Percentiles rank a stretch among this genome's conserved stretches.
phyloP scores from a whole-genome alignment of 2,888 invertebrate species.

The Drosophila gaucha region DNA sequence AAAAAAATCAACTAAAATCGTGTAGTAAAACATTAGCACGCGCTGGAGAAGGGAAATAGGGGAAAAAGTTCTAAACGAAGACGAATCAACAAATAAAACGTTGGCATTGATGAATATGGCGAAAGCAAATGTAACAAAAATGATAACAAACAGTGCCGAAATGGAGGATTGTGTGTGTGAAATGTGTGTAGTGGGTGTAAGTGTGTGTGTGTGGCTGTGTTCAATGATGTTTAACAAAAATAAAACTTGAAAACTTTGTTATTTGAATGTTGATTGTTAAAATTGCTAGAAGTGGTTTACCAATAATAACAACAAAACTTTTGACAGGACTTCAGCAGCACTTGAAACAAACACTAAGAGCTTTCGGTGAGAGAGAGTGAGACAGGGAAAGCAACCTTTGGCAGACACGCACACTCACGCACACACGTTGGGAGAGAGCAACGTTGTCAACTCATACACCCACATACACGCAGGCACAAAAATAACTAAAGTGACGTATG shows the following conservation, averaged over 20 bases:
- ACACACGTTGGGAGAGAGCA: constrained; percentile 24
- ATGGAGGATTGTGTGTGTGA: constrained; percentile 14
- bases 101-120: constrained; percentile 38
- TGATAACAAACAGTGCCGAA: constrained; percentile 47
- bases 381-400: constrained; percentile 47
- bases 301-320: constrained; percentile 54
- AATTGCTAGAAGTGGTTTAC: constrained; percentile 47
- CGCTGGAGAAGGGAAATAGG: constrained; percentile 38
- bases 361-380: constrained; percentile 32
- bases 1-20: constrained; percentile 49
- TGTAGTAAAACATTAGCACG: constrained; percentile 76
- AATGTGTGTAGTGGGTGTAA: constrained; percentile 1
- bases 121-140: constrained; percentile 46
- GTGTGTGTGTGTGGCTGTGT: constrained; percentile 21
- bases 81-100: constrained; percentile 48
- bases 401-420: constrained; percentile 33
- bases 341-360: constrained; percentile 48
- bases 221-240: constrained; percentile 30
- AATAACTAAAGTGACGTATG: constrained; percentile 16
- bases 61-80: constrained; percentile 43
- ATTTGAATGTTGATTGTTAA: constrained; percentile 23
- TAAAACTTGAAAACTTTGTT: constrained; percentile 32
- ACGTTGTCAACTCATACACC: constrained; percentile 10
- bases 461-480: constrained; percentile 12
- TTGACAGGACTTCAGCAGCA: constrained; percentile 48